Evolutionary conservation across 2,797 vertebrate genomes (phyloP).

Genomic region (Parauchenoglanis punctatus): DNA sequence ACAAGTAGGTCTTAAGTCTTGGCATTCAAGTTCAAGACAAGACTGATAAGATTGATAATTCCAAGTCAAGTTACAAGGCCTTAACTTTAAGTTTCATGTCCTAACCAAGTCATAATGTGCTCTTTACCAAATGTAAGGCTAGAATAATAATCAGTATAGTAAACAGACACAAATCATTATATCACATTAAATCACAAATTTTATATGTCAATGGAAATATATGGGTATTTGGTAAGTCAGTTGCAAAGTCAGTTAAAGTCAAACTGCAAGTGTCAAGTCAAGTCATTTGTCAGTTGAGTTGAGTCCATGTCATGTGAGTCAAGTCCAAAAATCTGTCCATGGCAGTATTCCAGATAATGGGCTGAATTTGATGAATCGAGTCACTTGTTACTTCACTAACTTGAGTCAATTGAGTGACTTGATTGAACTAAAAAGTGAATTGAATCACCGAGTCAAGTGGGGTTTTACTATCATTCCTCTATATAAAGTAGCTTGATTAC

Average conservation of each 20-base stretch:
- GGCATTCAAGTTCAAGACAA: background rate
- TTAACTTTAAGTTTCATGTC: background rate
- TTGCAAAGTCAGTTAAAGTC: background rate
- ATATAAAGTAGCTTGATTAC: no score
- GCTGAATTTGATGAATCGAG: no score
- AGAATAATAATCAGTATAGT: background rate
- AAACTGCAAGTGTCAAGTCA: background rate
- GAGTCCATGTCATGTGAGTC: no score
- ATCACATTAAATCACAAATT: background rate
- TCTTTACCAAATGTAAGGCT: no score
- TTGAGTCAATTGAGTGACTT: no score
- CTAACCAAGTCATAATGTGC: background rate
- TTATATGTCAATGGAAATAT: background rate
- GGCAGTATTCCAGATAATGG: background rate
- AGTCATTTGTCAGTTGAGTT: no score
- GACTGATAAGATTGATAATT: background rate
- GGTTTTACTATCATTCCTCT: no score
- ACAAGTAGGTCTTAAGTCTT: background rate
- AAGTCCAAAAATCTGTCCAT: background rate
- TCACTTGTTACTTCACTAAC: no score
- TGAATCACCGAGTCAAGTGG: background rate
- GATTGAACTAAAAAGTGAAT: no score
- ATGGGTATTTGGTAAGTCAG: background rate
- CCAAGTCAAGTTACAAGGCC: background rate
- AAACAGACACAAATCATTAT: no score